phyloP scores from a whole-genome alignment of 1,140 invertebrate genomes.

The Oppia nitens region DNA sequence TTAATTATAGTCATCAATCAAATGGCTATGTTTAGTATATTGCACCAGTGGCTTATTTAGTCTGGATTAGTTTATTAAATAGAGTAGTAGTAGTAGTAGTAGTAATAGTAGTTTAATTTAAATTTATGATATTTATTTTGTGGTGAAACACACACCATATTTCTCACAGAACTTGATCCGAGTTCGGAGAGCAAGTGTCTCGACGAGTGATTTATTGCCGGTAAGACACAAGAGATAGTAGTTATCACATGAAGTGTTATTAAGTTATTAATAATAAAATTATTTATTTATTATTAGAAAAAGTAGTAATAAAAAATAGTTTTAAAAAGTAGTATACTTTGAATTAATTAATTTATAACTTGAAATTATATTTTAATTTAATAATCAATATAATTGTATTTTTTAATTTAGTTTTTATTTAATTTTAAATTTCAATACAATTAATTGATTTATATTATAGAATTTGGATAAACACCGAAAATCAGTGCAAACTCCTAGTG shows the following conservation, averaged over 20 bases:
- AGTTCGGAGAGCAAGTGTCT: conserved; percentile 1
- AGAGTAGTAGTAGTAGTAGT: neutral
- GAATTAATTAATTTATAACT: neutral
- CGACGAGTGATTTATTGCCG: neutral
- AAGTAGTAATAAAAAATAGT: too few species aligned
- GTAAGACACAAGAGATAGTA: too few species aligned
- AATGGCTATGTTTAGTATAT: neutral
- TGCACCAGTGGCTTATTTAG: neutral
- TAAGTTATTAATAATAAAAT: too few species aligned
- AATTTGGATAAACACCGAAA: neutral
- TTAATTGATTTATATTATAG: neutral
- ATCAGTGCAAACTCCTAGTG: neutral
- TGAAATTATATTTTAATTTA: neutral
- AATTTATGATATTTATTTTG: neutral
- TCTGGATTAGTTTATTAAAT: neutral
- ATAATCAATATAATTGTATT: neutral
- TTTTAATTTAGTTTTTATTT: neutral
- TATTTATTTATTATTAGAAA: too few species aligned
- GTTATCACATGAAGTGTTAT: too few species aligned
- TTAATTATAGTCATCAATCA: neutral
- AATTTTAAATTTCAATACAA: neutral
- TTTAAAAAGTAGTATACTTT: neutral
- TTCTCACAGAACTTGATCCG: neutral
- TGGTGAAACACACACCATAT: neutral
- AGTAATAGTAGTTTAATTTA: neutral